Evolutionary conservation across 2,888 invertebrate genomes (phyloP), one percentile per base, ranked within the genome.

Genomic region (Aquatica leii): DNA sequence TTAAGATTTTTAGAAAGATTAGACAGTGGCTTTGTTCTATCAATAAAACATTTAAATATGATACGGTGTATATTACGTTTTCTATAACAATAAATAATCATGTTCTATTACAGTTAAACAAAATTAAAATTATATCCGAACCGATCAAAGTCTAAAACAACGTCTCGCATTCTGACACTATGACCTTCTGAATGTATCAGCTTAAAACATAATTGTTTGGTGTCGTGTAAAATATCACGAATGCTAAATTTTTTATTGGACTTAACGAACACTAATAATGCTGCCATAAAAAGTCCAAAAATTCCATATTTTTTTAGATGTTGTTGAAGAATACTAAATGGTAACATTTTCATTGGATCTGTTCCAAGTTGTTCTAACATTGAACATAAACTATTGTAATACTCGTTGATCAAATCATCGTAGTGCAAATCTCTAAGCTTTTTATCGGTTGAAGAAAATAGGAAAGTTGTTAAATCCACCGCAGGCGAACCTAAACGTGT

Each of bases 401-500:
- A 78, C 37, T 69, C 66, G 20, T 68, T 54, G 2, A 78, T 51
- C 1, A 77, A 43, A 12, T 65, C 57, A 14, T 76, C 68, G 40
- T 63, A 77, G 34, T 74, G 58, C 52, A 69, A 18, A 3, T 64
- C 48, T 4, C 75, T 66, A 15, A 72, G 62, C 14, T 72, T 62
- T 12, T 69, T 69, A 9, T 69, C 66, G 14, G 71, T 50, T 54
- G 70, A 71, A 5, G 74, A 73, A 59, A 75, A 78, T 9, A 80
- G 52, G 58, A 77, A 69, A 53, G 79, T 78, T 2, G 73, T 58
- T 49, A 80, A 58, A 57, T 80, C 80, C 18, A 73, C 58, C 4
- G 69, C 76, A 0, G 74, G 75, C 1, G 75, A 72, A 8, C 69
- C 70, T 17, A 66, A 61, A 5, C 71, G 63, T 5, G 69, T 59